phyloP scores from a whole-genome alignment of 2,113 vertebrate genomes.

The Lanius collurio region DNA sequence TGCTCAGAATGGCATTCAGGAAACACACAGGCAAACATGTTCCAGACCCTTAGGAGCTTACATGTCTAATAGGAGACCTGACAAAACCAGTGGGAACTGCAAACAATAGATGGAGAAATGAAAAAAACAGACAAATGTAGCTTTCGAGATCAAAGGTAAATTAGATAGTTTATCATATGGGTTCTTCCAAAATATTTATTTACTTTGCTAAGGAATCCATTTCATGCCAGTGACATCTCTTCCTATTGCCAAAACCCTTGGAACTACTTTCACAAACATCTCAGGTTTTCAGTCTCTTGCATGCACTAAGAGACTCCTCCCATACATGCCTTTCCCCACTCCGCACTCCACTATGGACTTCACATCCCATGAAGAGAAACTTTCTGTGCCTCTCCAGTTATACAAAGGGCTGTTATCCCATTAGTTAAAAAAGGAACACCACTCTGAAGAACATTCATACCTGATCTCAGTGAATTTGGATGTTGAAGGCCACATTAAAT shows the following conservation, averaged over 20 bases:
- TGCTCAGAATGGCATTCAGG: not conserved
- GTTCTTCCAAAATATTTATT: not conserved
- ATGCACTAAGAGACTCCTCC: not conserved
- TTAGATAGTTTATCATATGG: not conserved
- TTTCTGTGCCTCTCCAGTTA: not conserved
- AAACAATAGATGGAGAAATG: not conserved
- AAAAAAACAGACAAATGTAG: not conserved
- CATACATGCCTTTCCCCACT: not conserved
- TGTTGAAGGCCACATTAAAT: not conserved
- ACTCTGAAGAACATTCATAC: not conserved
- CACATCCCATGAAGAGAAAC: not conserved
- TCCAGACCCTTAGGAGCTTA: not conserved
- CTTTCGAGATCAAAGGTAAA: conserved; percentile 28
- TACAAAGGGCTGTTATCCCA: not conserved
- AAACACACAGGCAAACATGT: not conserved
- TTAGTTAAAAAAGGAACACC: not conserved
- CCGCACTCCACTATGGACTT: not conserved
- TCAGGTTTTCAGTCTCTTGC: not conserved
- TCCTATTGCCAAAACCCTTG: not conserved
- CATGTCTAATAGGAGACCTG: not conserved
- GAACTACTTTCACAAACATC: not conserved
- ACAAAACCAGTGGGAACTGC: not conserved
- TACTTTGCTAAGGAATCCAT: not conserved
- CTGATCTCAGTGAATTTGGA: not conserved
- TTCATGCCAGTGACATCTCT: not conserved